Conservation (phyloP, 2,113 vertebrate genomes). For the Thunnus maccoyii region DNA sequence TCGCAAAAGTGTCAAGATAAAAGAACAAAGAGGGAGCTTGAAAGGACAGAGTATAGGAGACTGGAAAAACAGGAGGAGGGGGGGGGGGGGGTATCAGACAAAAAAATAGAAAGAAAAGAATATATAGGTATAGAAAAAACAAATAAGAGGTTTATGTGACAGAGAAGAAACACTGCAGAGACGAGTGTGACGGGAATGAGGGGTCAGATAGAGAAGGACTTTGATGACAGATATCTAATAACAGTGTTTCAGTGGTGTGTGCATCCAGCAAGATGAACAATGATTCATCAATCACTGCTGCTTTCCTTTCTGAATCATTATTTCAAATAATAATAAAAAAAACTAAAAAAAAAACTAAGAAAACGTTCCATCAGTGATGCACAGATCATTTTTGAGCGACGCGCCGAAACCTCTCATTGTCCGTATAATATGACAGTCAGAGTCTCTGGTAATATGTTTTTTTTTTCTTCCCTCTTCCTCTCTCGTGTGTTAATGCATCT, state of each 20-base stretch:
- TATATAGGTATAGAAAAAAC: not conserved
- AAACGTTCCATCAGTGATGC: not conserved
- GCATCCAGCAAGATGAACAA: not conserved
- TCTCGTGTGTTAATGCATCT: constrained; percentile 26
- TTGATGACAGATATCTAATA: constrained; percentile 49
- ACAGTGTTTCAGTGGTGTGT: constrained; percentile 22
- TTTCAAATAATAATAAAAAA: constrained; percentile 16
- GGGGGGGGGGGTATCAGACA: not conserved
- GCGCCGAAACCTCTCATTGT: constrained; percentile 5
- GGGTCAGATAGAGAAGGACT: not conserved
- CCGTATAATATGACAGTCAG: constrained; percentile 25
- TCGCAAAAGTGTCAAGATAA: not conserved
- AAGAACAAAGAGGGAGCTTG: not conserved
- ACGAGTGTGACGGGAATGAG: constrained; percentile 3
- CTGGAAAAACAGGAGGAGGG: too few species aligned
- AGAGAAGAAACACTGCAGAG: not conserved
- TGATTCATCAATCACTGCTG: constrained; percentile 37
- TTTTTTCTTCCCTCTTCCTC: not conserved
- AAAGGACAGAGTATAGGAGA: not conserved
- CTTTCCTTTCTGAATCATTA: constrained; percentile 6
- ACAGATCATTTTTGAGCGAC: constrained; percentile 1
- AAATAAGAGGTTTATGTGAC: not conserved
- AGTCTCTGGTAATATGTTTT: not conserved
- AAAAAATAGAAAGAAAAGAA: not conserved
- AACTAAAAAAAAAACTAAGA: not conserved